Evolutionary conservation across 2,888 invertebrate genomes (phyloP).

Genomic region (Dicycla oo): DNA sequence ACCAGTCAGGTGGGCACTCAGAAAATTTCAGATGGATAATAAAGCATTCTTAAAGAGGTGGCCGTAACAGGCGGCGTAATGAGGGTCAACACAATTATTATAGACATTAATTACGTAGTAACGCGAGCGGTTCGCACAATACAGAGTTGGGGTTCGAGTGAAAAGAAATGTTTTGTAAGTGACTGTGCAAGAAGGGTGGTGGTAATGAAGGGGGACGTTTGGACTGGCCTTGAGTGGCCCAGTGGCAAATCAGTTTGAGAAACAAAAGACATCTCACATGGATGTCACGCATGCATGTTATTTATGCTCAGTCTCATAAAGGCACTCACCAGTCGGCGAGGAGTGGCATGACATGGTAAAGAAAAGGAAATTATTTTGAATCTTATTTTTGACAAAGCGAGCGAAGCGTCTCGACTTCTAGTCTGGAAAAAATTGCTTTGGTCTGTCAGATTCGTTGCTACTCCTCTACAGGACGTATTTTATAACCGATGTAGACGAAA

Average conservation of each 20-base stretch:
- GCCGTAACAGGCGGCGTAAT: constrained; percentile 71
- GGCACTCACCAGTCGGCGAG: no score
- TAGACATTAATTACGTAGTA: constrained; percentile 75
- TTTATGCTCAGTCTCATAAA: no score
- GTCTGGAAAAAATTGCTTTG: no score
- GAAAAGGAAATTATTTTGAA: no score
- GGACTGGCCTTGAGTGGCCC: not conserved
- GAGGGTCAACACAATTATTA: constrained; percentile 78
- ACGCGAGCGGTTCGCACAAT: constrained; percentile 58
- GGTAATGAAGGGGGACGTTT: constrained; percentile 21
- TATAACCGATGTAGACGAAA: no score
- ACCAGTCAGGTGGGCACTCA: constrained; percentile 63
- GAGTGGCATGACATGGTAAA: no score
- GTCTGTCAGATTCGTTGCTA: no score
- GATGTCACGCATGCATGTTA: no score
- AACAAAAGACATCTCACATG: no score
- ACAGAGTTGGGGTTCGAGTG: constrained; percentile 34
- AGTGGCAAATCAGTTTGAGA: not conserved
- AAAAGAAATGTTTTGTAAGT: constrained; percentile 25
- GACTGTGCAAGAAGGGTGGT: not conserved
- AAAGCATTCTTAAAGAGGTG: constrained; percentile 75
- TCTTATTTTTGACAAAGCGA: no score
- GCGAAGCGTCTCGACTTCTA: no score
- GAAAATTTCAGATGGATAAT: constrained; percentile 66
- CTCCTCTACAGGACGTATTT: no score